A percentile compares a stretch with the other conserved stretches of the same genome.
Evolutionary conservation across 2,797 vertebrate genomes (phyloP).

Genomic region (Phoxinus dragarum): DNA sequence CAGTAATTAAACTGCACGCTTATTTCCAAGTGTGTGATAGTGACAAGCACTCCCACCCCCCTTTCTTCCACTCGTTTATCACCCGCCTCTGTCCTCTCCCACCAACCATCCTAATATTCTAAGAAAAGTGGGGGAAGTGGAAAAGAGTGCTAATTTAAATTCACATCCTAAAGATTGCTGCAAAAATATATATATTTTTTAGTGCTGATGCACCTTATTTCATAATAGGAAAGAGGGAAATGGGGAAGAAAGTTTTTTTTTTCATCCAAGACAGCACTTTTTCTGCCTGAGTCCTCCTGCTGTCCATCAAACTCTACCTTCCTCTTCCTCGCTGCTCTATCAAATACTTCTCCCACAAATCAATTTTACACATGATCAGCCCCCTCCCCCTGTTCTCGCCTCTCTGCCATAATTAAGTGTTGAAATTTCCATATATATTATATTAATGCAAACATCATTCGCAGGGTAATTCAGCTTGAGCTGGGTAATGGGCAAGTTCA

Average conservation of each 20-base stretch:
- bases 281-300: slow-evolving; percentile 83
- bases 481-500: slow-evolving; percentile 99
- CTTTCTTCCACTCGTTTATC: slow-evolving; percentile 23
- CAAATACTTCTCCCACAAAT: slow-evolving; percentile 99
- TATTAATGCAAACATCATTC: slow-evolving; percentile 99
- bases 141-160: slow-evolving; percentile 56
- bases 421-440: slow-evolving; percentile 99
- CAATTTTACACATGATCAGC: slow-evolving; percentile 99
- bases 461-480: slow-evolving; percentile 99
- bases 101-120: slow-evolving; percentile 12
- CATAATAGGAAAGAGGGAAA: slow-evolving; percentile 75
- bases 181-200: slow-evolving; percentile 76
- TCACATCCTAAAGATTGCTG: slow-evolving; percentile 70
- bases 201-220: slow-evolving; percentile 82
- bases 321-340: slow-evolving; percentile 89
- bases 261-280: slow-evolving; percentile 80
- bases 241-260: slow-evolving; percentile 64
- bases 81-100: slow-evolving; percentile 64
- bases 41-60: slow-evolving; percentile 61
- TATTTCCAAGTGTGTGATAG: slow-evolving; percentile 50
- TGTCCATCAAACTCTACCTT: slow-evolving; percentile 86
- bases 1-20: slow-evolving; percentile 54
- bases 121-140: not conserved
- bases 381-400: slow-evolving; percentile 97
- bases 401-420: slow-evolving; percentile 99